Base-by-base conservation (phyloP, 2,888 invertebrate species). In the Machimus atricapillus region DNA sequence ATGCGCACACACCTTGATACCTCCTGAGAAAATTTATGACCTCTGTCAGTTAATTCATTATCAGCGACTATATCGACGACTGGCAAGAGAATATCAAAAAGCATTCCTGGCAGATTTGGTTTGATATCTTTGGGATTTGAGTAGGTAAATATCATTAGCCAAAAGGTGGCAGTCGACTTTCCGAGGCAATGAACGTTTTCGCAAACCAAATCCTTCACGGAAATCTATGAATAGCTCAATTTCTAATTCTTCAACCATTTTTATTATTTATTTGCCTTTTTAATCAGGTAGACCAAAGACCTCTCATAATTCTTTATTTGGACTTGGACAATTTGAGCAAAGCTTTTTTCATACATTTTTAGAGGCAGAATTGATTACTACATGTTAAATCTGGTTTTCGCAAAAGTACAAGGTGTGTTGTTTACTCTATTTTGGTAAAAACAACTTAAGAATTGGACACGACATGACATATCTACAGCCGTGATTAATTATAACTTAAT, bases 1-100 rank as follows among this genome's bases (percentile, higher is more conserved):
- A 85, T 74, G 85, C 85, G 85, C 74, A 19, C 85, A 74, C 74
- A 85, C 85, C 85, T 85, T 85, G 85, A 85, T 23, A 46, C 37
- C 6, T 31, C 46, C n/a, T 19, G 85, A 34, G 19, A 46, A 37
- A 19, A 85, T 85, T 85, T 85, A 85, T 85, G 85, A 74, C 74
- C 85, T 6, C 7, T 31, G 66, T 73, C 83, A 83, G 66, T 73
- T 31, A 83, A 40, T 73, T 34, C 56, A 56, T 52, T 81, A 81
- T 81, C 81, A 56, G 43, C 56, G 34, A 23, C 19, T 40, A 43
- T 78, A 27, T 46, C 46, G 40, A 14, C 40, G 79, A 23, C 31
- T 27, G 27, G 52, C 52, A 19, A n/a, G 52, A 81, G 34, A 81
- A 34, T 81, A 31, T 52, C 52, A 34, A 56, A 81, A 81, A 34